These are phyloP conservation scores for Diploscapter pachys DNA, from an alignment of 1,140 invertebrate genomes.

Conservation along the genomic window DNA sequence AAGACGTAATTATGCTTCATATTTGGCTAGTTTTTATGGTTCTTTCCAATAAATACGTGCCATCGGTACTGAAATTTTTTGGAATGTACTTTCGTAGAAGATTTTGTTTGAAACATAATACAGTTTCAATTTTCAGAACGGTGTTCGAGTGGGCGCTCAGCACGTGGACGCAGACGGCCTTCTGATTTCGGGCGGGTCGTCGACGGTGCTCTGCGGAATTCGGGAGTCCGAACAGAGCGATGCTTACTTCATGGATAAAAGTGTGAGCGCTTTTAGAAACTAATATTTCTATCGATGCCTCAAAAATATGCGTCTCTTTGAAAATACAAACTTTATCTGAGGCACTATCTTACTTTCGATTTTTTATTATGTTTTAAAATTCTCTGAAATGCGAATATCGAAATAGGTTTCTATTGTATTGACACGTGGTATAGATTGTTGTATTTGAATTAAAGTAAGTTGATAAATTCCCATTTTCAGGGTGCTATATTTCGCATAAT, in stretches of 20 bases:
- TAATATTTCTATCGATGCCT: too few relatives aligned
- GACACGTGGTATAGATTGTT: too few relatives aligned
- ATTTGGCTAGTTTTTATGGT: background rate
- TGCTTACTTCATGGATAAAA: background rate
- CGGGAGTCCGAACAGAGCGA: background rate
- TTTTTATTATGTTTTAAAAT: too few relatives aligned
- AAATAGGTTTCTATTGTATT: too few relatives aligned
- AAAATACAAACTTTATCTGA: too few relatives aligned
- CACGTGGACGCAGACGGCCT: constrained; percentile 5
- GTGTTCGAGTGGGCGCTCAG: background rate
- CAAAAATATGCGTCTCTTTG: too few relatives aligned
- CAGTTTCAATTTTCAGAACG: constrained; percentile 4
- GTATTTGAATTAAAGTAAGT: too few relatives aligned
- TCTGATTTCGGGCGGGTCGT: constrained; percentile 1
- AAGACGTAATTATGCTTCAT: background rate
- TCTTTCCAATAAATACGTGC: background rate
- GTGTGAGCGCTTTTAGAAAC: background rate
- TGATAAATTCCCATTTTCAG: background rate
- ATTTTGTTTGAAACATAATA: constrained; percentile 4
- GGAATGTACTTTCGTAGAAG: constrained; percentile 2
- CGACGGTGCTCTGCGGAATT: constrained; percentile 4
- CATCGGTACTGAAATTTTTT: background rate
- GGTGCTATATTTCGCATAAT: background rate
- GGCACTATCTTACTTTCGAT: too few relatives aligned
- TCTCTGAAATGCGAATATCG: too few relatives aligned